phyloP scores from a whole-genome alignment of 2,797 vertebrate genomes.

The Clarias pachynema region DNA sequence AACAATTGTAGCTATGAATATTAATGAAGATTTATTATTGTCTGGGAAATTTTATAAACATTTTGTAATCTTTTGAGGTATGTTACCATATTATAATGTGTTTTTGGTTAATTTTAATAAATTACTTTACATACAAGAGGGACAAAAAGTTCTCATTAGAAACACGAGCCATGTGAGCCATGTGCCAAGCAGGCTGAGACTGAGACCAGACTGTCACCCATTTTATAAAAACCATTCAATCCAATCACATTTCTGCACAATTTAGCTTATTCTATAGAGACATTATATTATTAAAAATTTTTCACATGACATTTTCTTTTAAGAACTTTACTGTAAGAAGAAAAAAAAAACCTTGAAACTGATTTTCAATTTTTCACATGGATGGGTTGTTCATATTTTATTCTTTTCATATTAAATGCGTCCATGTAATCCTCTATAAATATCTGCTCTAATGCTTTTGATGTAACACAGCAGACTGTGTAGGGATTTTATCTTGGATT shows the following conservation, averaged over 20 bases:
- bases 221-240: background rate
- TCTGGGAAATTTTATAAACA: constrained; percentile 26
- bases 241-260: constrained; percentile 12
- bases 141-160: background rate
- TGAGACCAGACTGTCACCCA: background rate
- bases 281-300: constrained; percentile 11
- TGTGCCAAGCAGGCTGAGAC: background rate
- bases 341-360: background rate
- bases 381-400: background rate
- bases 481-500: background rate
- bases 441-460: background rate
- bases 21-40: background rate
- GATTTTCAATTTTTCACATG: background rate
- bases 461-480: background rate
- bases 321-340: constrained; percentile 31
- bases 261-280: constrained; percentile 32
- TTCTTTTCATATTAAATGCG: background rate
- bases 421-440: background rate
- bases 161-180: background rate
- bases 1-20: background rate
- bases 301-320: background rate
- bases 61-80: background rate
- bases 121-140: background rate
- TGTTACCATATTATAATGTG: background rate
- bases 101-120: background rate